These are phyloP conservation scores for Thera britannica DNA, from an alignment of 2,888 invertebrate species.

Conservation along the genomic window DNA sequence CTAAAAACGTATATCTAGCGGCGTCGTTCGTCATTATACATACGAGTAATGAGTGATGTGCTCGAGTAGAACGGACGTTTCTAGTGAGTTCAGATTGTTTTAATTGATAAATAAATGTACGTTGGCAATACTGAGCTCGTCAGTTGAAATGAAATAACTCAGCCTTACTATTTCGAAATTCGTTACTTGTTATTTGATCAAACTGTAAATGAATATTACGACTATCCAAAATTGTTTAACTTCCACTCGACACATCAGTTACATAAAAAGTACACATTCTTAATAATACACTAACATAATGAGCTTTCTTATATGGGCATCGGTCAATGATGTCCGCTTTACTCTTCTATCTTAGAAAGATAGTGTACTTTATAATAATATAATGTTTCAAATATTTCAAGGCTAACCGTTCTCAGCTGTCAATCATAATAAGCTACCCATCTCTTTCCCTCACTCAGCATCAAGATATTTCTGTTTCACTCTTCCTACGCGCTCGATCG, in stretches of 20 bases:
- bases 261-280: no score
- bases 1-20: slow-evolving; percentile 81
- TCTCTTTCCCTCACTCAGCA: slow-evolving; percentile 70
- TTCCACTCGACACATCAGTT: no score
- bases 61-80: slow-evolving; percentile 61
- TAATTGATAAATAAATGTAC: slow-evolving; percentile 3
- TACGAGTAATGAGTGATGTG: slow-evolving; percentile 75
- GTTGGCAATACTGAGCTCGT: background rate
- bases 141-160: background rate
- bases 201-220: no score
- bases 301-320: background rate
- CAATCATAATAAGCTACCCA: slow-evolving; percentile 83
- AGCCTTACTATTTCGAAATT: background rate
- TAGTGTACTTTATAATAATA: slow-evolving; percentile 85
- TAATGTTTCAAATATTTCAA: slow-evolving; percentile 86
- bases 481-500: slow-evolving; percentile 72
- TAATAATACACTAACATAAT: no score
- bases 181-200: no score
- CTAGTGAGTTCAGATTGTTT: slow-evolving; percentile 15
- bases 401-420: slow-evolving; percentile 85
- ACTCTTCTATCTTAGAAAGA: slow-evolving; percentile 72
- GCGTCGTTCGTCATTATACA: slow-evolving; percentile 73
- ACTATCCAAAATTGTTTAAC: no score
- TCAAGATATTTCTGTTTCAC: slow-evolving; percentile 59
- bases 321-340: slow-evolving; percentile 62